Percentiles rank a stretch among this genome's conserved stretches.
These are phyloP conservation scores for Herpailurus yagouaroundi DNA, from an alignment of 2,113 vertebrate species.

Conservation along the genomic window DNA sequence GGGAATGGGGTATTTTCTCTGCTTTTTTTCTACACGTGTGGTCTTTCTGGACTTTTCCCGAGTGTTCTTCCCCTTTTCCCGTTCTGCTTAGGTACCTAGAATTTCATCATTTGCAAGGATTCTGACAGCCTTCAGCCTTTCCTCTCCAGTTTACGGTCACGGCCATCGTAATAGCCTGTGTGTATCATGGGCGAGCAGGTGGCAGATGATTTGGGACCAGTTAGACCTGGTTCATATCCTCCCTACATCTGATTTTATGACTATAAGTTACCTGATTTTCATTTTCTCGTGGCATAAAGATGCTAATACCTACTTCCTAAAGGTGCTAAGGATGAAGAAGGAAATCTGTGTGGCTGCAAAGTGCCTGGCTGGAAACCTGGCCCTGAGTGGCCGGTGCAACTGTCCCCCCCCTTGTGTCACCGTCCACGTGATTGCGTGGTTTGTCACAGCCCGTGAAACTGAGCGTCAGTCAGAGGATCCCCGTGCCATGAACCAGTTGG, in stretches of 20 bases:
- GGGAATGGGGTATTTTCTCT: slow-evolving; percentile 66
- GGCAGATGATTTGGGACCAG: not conserved
- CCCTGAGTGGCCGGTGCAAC: no score
- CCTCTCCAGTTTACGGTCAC: not conserved
- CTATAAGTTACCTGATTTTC: not conserved
- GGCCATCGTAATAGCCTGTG: not conserved
- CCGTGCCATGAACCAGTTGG: fast-evolving
- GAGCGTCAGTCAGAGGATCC: not conserved
- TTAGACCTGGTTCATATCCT: not conserved
- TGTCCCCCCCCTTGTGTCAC: not conserved
- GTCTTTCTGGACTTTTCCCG: slow-evolving; percentile 74
- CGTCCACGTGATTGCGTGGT: fast-evolving
- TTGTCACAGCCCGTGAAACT: fast-evolving
- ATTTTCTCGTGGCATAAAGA: not conserved
- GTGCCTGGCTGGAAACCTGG: fast-evolving
- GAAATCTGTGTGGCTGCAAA: not conserved
- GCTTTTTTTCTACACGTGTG: slow-evolving; percentile 41
- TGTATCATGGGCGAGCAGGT: fast-evolving
- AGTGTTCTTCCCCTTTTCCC: slow-evolving; percentile 72
- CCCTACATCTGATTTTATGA: not conserved
- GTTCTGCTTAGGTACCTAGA: slow-evolving; percentile 24
- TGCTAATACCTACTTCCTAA: not conserved
- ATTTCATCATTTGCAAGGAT: not conserved
- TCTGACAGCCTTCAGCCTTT: not conserved
- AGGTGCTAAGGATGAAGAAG: not conserved